Conservation (phyloP, 2,888 invertebrate genomes). For the Scrobipalpa costella region DNA sequence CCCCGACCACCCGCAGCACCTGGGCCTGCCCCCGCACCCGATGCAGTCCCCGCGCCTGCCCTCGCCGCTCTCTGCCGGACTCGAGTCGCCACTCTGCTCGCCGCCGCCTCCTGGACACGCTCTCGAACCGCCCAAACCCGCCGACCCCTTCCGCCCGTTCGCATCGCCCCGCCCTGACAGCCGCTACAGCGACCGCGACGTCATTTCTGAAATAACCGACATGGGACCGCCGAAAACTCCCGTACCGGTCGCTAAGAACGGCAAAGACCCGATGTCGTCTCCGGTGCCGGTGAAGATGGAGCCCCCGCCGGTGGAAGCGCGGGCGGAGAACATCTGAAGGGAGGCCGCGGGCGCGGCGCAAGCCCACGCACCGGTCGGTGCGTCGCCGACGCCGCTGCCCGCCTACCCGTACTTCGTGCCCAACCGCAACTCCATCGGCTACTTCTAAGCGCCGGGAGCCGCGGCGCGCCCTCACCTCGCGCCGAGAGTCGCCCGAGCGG, state of each 20-base stretch:
- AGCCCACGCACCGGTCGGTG: slow-evolving; percentile 43
- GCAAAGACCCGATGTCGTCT: slow-evolving; percentile 73
- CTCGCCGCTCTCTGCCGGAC: slow-evolving; percentile 80
- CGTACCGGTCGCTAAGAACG: slow-evolving; percentile 55
- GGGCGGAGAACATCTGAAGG: slow-evolving; percentile 78
- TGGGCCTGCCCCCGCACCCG: slow-evolving; percentile 65
- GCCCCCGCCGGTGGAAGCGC: slow-evolving; percentile 80
- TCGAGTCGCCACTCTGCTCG: slow-evolving; percentile 83
- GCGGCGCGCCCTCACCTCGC: slow-evolving; percentile 12
- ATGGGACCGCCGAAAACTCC: slow-evolving; percentile 74
- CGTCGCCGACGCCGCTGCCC: slow-evolving; percentile 66
- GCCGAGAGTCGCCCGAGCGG: slow-evolving; percentile 12
- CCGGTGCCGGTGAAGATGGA: slow-evolving; percentile 87
- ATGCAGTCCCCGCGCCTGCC: slow-evolving; percentile 72
- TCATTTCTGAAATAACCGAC: slow-evolving; percentile 63
- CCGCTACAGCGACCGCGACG: slow-evolving; percentile 85
- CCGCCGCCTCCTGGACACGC: slow-evolving; percentile 84
- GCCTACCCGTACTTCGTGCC: slow-evolving; percentile 73
- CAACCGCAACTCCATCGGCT: slow-evolving; percentile 71
- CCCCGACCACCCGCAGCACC: slow-evolving; percentile 75
- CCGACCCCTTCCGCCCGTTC: slow-evolving; percentile 80
- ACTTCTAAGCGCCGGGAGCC: slow-evolving; percentile 54
- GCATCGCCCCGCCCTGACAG: slow-evolving; percentile 80
- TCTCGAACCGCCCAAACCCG: slow-evolving; percentile 81
- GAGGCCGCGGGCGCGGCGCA: slow-evolving; percentile 71